A percentile compares a stretch with the other conserved stretches of the same genome.
Evolutionary conservation across 2,888 invertebrate genomes (phyloP).

Genomic region (Ypsolopha sequella): DNA sequence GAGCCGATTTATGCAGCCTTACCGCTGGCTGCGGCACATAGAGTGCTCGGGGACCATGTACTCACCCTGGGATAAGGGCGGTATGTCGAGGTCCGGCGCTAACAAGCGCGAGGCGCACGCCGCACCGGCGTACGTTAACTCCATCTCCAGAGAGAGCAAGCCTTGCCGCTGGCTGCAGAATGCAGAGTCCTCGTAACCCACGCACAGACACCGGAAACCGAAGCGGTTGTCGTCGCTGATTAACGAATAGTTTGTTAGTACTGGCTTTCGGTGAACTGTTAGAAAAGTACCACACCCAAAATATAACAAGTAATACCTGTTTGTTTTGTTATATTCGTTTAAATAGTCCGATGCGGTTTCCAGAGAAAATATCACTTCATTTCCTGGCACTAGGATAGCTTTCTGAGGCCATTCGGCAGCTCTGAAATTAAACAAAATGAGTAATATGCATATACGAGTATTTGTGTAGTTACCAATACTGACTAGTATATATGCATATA

Average conservation of each 20-base stretch:
- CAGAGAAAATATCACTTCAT: constrained; percentile 94
- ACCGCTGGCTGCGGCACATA: no score
- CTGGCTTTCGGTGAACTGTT: no score
- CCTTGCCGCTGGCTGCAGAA: constrained; percentile 51
- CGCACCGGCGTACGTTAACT: constrained; percentile 90
- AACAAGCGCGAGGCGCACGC: constrained; percentile 93
- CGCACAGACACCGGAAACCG: constrained; percentile 84
- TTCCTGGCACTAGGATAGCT: constrained; percentile 89
- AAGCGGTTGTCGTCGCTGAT: constrained; percentile 46
- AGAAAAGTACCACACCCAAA: no score
- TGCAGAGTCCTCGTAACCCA: constrained; percentile 84
- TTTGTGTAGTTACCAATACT: no score
- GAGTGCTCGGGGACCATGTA: no score
- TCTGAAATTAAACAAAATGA: constrained; percentile 25
- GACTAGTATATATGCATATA: no score
- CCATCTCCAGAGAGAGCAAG: constrained; percentile 86
- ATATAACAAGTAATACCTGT: constrained; percentile 20
- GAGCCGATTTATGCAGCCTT: no score
- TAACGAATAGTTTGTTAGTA: neutral
- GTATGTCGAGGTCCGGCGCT: constrained; percentile 62
- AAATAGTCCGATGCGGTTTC: constrained; percentile 97
- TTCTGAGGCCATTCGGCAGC: constrained; percentile 87
- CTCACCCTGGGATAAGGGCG: constrained; percentile 44
- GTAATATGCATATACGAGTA: no score
- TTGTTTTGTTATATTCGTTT: constrained; percentile 81